Base-by-base conservation (phyloP, 2,797 vertebrate genomes). In the Australoheros facetus region DNA sequence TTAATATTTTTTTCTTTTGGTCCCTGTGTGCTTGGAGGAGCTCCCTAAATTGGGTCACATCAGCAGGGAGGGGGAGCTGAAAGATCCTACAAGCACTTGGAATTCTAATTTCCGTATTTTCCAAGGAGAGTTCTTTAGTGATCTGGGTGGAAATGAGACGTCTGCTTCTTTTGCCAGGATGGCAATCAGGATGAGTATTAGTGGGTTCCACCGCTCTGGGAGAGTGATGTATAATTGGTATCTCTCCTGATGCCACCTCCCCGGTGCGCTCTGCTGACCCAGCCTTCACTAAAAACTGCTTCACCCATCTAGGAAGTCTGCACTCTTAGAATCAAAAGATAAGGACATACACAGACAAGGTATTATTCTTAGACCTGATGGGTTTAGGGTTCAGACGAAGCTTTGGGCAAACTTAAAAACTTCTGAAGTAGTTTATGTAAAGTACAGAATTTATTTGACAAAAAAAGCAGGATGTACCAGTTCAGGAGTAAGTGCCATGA, bases 111-210 rank as follows among this genome's bases (percentile, higher is more conserved):
- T 92, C 86, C 89, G 88, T 77, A 87, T 92, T 91, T 94, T 93
- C 91, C 89, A 60, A 87, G 82, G 87, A 93, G 92, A 86, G 87
- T 93, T 89, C 85, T 88, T 87, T 55, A 80, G 82, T 85, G 91
- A 90, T 93, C 87, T 91, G 81, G 73, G 88, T 93, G 89, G 87
- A 94, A 94, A 93, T 92, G 87, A 95, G 87, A 91, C 70, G 84
- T 94, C 87, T 91, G 81, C 57, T 71, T 85, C 71, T 77, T 86
- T 76, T 88, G 82, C 87, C 78, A 83, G 85, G 85, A 92, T 85
- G 66, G 85, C 87, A 93, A 89, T 94, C 91, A 91, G 79, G 71
- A 88, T 90, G 74, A 58, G 80, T 91, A 90, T 95, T 93, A 88
- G 90, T 89, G 82, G 91, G 80, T 87, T 86, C 71, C 19, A 82